Conservation (phyloP, 2,888 invertebrate genomes). For the Andrena flavipes region DNA sequence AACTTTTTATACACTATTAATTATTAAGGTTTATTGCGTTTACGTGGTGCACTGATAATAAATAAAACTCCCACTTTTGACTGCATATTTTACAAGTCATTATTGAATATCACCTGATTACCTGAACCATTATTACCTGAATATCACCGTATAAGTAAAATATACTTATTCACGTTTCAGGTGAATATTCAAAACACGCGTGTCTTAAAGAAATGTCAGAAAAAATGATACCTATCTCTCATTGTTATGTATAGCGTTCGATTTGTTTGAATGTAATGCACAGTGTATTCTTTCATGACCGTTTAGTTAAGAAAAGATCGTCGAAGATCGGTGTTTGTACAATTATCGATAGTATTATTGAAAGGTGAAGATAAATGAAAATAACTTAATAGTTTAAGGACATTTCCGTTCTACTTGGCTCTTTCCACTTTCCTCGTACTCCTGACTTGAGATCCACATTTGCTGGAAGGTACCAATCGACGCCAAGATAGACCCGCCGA, state of each 20-base stretch:
- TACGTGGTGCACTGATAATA: constrained; percentile 52
- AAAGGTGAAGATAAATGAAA: constrained; percentile 33
- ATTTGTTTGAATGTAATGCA: constrained; percentile 15
- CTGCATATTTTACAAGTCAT: constrained; percentile 55
- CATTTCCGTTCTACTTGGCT: constrained; percentile 98
- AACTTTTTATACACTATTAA: constrained; percentile 57
- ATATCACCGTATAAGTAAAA: constrained; percentile 49
- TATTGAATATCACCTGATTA: no score
- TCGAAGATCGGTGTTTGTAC: constrained; percentile 51
- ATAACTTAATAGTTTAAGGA: constrained; percentile 86
- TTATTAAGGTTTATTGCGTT: constrained; percentile 63
- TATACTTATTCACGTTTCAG: constrained; percentile 46
- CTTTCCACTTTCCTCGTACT: constrained; percentile 99
- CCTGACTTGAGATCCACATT: constrained; percentile 99
- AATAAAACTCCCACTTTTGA: constrained; percentile 51
- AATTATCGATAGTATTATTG: constrained; percentile 47
- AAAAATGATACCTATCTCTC: constrained; percentile 23
- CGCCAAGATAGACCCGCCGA: constrained; percentile 98
- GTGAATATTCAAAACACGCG: constrained; percentile 23
- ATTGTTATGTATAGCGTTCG: constrained; percentile 12
- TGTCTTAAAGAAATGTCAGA: constrained; percentile 37
- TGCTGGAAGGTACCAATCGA: constrained; percentile 99
- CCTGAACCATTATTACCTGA: no score
- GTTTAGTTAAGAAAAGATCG: constrained; percentile 33
- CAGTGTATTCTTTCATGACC: constrained; percentile 26